Percentiles rank a stretch among this genome's conserved stretches.
Evolutionary conservation across 2,113 vertebrate species (phyloP).

Genomic region (Bagarius yarrelli): DNA sequence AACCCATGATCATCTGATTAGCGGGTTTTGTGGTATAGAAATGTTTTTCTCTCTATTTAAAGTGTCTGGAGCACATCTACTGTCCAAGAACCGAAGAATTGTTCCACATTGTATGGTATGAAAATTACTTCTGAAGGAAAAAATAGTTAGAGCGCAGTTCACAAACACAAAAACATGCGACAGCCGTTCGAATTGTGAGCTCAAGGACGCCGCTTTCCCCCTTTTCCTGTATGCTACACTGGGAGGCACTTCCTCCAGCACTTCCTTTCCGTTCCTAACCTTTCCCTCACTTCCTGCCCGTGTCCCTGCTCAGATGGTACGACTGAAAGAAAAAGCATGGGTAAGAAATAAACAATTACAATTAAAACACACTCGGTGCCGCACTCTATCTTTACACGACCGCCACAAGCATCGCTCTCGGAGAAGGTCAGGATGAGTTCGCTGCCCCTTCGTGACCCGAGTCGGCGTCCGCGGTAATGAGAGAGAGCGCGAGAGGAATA

Average conservation of each 20-base stretch:
- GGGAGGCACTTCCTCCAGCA: slow-evolving; percentile 34
- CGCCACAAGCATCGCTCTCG: neutral
- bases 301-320: neutral
- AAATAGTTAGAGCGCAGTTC: neutral
- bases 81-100: neutral
- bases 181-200: neutral
- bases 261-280: slow-evolving; percentile 35
- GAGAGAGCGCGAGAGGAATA: neutral
- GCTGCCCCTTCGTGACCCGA: slow-evolving; percentile 19
- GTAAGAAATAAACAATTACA: neutral
- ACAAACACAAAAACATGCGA: neutral
- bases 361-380: too few relatives aligned
- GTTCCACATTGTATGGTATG: neutral
- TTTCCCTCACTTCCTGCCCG: slow-evolving; percentile 36
- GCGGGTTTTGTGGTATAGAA: neutral
- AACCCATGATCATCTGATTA: too few relatives aligned
- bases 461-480: neutral
- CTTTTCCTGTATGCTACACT: slow-evolving; percentile 26
- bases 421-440: neutral
- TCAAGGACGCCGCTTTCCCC: neutral
- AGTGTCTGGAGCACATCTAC: neutral
- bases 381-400: neutral
- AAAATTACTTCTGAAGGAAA: neutral
- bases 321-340: neutral
- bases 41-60: neutral